Base-by-base conservation (phyloP, 2,888 invertebrate genomes). In the Nomada goodeniana region DNA sequence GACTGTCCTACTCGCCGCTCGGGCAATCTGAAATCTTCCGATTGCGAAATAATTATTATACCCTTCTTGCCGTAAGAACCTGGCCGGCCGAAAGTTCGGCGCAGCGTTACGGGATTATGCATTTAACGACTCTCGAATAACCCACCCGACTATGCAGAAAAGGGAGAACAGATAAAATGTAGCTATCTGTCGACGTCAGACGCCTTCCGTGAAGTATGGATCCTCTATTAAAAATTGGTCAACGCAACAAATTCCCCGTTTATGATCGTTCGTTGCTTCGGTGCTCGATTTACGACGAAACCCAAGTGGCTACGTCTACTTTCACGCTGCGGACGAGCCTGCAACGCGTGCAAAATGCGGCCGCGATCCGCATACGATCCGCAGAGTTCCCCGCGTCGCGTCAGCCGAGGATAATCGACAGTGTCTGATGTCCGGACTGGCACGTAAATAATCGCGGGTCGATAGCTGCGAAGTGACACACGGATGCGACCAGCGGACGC, bases 361-460 rank as follows among this genome's bases (percentile, higher is more conserved):
- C 61, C 47, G 15, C 20, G 36, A 13, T 10, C 29, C 60, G 59
- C 36, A 23, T 67, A 47, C 29, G 65, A 77, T 74, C 63, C 47
- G 63, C 36, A 29, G 5, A 50, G 50, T 13, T 11, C 36, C 4
- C 65, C 29, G 18, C 69, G n/a, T 13, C 47, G 57, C 36, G 47
- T 47, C 15, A 4, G 64, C 61, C 65, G 55, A 70, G 73, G 61
- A 72, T 83, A 85, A 85, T 85, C 65, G 70, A 50, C 71, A 44
- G 20, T 70, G 53, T 77, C 80, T 72, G 77, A 81, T 82, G 77
- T 85, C 76, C 75, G 57, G 59, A 29, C 50, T 42, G 53, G 50
- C 65, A 60, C 50, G 70, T 83, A 83, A 80, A 86, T 81, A 83
- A 83, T 85, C 64, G 71, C 42, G 59, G 65, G 75, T 83, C 78